Percentiles rank a stretch among this genome's conserved stretches.
Evolutionary conservation across 2,797 vertebrate genomes (phyloP).

Genomic region (Heterohyrax brucei): DNA sequence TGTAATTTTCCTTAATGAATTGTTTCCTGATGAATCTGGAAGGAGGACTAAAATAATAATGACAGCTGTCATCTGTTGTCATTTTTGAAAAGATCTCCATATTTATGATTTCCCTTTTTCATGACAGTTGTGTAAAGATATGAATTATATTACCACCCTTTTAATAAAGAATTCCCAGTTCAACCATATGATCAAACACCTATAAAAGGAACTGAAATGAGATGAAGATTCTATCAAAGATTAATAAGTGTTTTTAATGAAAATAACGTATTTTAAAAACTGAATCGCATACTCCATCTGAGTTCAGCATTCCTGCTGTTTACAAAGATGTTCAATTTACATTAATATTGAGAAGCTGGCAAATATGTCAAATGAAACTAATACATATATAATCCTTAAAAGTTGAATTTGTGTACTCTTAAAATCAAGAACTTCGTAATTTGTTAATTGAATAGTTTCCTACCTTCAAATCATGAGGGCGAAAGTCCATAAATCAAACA

Average conservation of each 20-base stretch:
- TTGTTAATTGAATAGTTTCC: background rate
- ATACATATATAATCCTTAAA: background rate
- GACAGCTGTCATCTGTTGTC: background rate
- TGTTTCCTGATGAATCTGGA: slow-evolving; percentile 44
- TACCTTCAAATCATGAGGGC: slow-evolving; percentile 5
- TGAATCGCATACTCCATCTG: background rate
- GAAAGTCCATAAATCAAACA: slow-evolving; percentile 29
- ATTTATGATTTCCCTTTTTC: slow-evolving; percentile 21
- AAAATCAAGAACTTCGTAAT: slow-evolving; percentile 32
- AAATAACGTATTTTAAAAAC: background rate
- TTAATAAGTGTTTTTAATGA: background rate
- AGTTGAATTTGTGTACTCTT: slow-evolving; percentile 47
- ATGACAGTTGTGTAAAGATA: slow-evolving; percentile 20
- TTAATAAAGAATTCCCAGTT: slow-evolving; percentile 35
- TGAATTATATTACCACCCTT: background rate
- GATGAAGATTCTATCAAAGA: slow-evolving; percentile 44
- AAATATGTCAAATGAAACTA: background rate
- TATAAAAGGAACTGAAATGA: background rate
- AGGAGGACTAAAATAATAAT: background rate
- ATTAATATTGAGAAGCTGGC: background rate
- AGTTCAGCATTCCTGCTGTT: background rate
- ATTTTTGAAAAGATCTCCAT: background rate
- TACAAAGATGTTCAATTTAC: slow-evolving; percentile 19
- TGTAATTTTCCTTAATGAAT: background rate
- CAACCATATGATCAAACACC: slow-evolving; percentile 44